These are phyloP conservation scores for Neogale vison DNA, from an alignment of 2,113 vertebrate genomes.

Conservation along the genomic window DNA sequence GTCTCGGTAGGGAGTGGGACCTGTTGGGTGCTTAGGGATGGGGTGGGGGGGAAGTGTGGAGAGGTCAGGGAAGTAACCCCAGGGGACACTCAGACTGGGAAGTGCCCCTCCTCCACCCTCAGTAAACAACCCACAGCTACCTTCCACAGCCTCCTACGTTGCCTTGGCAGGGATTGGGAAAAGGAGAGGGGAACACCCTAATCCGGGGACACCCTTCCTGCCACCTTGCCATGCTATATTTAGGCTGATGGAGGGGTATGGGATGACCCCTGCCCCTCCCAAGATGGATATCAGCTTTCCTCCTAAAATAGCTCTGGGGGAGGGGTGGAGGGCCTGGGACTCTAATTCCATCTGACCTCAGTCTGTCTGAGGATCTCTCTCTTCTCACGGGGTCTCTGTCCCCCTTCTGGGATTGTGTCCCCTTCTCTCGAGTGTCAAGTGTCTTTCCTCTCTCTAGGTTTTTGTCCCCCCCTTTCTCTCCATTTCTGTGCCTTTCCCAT, in stretches of 20 bases:
- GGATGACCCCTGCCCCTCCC: constrained; percentile 17
- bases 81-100: background rate
- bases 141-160: background rate
- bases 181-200: constrained; percentile 62
- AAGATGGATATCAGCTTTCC: constrained; percentile 65
- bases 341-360: background rate
- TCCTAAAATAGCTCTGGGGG: constrained; percentile 63
- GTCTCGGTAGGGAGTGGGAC: background rate
- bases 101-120: background rate
- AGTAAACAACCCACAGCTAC: constrained; percentile 37
- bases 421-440: no score
- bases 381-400: background rate
- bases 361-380: background rate
- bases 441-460: background rate
- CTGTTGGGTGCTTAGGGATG: background rate
- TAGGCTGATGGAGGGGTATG: constrained; percentile 54
- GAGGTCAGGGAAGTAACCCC: background rate
- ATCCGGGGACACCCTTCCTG: constrained; percentile 75
- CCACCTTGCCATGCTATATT: constrained; percentile 77
- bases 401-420: background rate
- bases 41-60: background rate
- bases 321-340: background rate
- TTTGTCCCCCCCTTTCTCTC: background rate
- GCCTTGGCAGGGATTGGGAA: constrained; percentile 23
- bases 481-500: background rate